phyloP scores from a whole-genome alignment of 2,797 vertebrate genomes.

The Lacerta agilis region DNA sequence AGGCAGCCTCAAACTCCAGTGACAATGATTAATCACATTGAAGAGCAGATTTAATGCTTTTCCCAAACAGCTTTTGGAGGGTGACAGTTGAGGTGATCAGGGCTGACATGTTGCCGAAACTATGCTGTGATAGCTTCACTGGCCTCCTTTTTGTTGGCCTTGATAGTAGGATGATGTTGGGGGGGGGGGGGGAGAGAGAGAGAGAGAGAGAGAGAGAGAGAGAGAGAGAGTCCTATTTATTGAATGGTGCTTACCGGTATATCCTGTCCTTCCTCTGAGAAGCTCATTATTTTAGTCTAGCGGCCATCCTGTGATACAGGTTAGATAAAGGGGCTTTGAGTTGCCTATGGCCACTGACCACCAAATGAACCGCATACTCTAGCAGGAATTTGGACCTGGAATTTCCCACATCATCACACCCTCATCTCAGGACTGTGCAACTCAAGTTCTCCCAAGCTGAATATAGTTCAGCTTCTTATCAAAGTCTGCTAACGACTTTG shows the following conservation, averaged over 20 bases:
- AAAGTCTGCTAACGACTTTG: neutral
- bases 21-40: neutral
- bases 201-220: neutral
- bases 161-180: neutral
- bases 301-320: neutral
- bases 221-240: neutral
- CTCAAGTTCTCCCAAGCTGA: neutral
- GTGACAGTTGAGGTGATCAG: slow-evolving; percentile 13
- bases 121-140: slow-evolving; percentile 16
- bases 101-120: neutral
- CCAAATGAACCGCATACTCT: neutral
- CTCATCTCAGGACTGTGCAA: neutral
- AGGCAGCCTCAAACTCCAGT: slow-evolving; percentile 10
- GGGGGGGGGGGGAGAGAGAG: neutral
- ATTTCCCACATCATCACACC: neutral
- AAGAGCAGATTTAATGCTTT: slow-evolving; percentile 13
- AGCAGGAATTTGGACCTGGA: neutral
- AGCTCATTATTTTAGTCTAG: neutral
- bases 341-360: neutral
- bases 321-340: neutral
- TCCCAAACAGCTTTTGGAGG: neutral
- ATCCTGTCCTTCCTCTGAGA: neutral
- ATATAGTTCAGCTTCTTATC: neutral
- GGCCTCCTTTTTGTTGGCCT: slow-evolving; percentile 16
- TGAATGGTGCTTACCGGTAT: neutral